Percentiles rank a stretch among this genome's conserved stretches.
Evolutionary conservation across 2,888 invertebrate genomes (phyloP).

Genomic region (Melitaea athalia): DNA sequence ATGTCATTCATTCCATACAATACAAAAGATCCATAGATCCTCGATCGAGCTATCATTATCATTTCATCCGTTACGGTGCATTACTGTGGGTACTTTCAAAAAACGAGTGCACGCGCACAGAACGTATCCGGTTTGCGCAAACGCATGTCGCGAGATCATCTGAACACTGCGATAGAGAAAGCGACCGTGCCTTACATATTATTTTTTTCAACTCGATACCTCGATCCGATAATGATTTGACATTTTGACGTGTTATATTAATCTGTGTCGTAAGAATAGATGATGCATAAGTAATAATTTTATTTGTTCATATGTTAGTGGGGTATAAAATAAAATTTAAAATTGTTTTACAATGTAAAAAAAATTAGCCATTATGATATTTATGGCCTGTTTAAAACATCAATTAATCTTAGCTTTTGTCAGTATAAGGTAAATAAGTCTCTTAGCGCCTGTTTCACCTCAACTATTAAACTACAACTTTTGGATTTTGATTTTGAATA

Average conservation of each 20-base stretch:
- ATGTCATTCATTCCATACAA: slow-evolving; percentile 15
- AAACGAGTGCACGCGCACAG: slow-evolving; percentile 24
- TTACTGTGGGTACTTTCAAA: slow-evolving; percentile 40
- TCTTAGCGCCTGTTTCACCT: too few relatives aligned
- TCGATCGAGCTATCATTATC: slow-evolving; percentile 15
- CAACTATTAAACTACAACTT: too few relatives aligned
- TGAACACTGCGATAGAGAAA: slow-evolving; percentile 41
- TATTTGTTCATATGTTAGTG: too few relatives aligned
- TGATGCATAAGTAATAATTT: neutral
- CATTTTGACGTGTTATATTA: slow-evolving; percentile 25
- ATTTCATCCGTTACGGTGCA: slow-evolving; percentile 26
- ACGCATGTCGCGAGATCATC: slow-evolving; percentile 42
- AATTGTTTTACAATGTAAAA: too few relatives aligned
- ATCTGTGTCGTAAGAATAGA: neutral
- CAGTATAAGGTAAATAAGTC: too few relatives aligned
- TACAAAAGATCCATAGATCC: slow-evolving; percentile 26
- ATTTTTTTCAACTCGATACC: slow-evolving; percentile 25
- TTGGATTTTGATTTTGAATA: too few relatives aligned
- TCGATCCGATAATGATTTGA: slow-evolving; percentile 22
- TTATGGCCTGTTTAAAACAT: too few relatives aligned
- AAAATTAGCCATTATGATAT: too few relatives aligned
- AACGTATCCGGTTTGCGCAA: slow-evolving; percentile 68
- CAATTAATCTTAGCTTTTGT: too few relatives aligned
- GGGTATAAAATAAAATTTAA: too few relatives aligned
- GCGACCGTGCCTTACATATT: slow-evolving; percentile 39